Evolutionary conservation across 2,888 invertebrate species (phyloP), one percentile per base, ranked within the genome.

Genomic region (Tetropium fuscum): DNA sequence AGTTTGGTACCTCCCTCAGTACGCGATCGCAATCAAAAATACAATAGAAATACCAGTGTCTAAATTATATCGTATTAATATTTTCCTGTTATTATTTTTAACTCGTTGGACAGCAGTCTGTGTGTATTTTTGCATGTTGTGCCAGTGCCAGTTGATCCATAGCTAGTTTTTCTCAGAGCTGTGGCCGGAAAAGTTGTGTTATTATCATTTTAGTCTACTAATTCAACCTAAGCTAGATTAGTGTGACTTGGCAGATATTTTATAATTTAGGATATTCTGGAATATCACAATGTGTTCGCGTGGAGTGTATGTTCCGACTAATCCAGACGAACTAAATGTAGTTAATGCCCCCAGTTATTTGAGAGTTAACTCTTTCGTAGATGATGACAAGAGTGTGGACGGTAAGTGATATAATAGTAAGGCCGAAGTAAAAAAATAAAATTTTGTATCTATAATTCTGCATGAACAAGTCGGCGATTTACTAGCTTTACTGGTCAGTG

Each of bases 321-420:
- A 67, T 47, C 69, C 73, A n/a, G 74, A 76, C 38, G 72, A 70
- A 19, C 45, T 73, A 5, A 61, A 58, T 18, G 30, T 74, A 4
- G 64, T 76, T 6, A 75, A 76, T 61, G 72, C 74, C n/a, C 77
- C 78, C 2, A 72, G 71, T 56, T 77, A 71, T 64, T 62, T 80
- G 16, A 71, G 75, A 58, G 71, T 80, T 8, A 73, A 79, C 64
- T 80, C 79, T 2, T 80, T 80, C 58, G 70, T 80, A 3, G 79
- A 79, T 58, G 77, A 75, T 45, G 74, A 77, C 57, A 58, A 66
- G 45, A 57, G 54, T 8, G 44, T 51, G 6, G 51, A 40, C 7
- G 51, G 51, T 51, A 18, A 51, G 51, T 40, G n/a, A n/a, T n/a
- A n/a, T n/a, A n/a, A n/a, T n/a, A n/a, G n/a, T n/a, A n/a, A n/a